phyloP scores from a whole-genome alignment of 2,797 vertebrate genomes.

The Pseudochaenichthys georgianus region DNA sequence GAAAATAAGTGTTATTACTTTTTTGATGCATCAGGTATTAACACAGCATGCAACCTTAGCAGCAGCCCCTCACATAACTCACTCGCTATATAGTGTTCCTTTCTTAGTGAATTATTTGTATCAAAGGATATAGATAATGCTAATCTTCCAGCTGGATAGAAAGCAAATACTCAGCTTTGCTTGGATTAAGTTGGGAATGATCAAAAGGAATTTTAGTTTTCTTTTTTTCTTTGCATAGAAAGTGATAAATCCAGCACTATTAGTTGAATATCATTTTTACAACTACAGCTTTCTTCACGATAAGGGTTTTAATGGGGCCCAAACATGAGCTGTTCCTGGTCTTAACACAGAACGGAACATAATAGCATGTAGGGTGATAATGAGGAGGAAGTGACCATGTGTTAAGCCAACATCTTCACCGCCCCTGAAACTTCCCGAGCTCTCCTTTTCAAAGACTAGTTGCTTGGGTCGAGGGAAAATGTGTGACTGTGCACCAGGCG shows the following conservation, averaged over 20 bases:
- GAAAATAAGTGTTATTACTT: slow-evolving; percentile 74
- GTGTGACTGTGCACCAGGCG: slow-evolving; percentile 17
- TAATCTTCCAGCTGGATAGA: slow-evolving; percentile 67
- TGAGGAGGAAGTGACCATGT: slow-evolving; percentile 34
- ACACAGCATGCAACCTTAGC: slow-evolving; percentile 45
- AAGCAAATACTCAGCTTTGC: slow-evolving; percentile 63
- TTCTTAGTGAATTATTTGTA: slow-evolving; percentile 57
- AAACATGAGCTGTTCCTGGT: slow-evolving; percentile 23
- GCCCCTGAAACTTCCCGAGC: slow-evolving; percentile 24
- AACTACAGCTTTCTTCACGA: slow-evolving; percentile 7
- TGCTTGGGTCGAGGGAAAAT: slow-evolving; percentile 48
- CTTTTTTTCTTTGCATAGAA: slow-evolving; percentile 33
- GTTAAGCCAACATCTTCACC: slow-evolving; percentile 24
- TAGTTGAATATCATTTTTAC: slow-evolving; percentile 43
- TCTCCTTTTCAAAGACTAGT: slow-evolving; percentile 33
- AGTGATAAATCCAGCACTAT: slow-evolving; percentile 57
- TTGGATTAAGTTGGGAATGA: slow-evolving; percentile 60
- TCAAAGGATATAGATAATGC: slow-evolving; percentile 69
- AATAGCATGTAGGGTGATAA: slow-evolving; percentile 21
- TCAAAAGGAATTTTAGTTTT: slow-evolving; percentile 44
- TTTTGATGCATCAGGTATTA: slow-evolving; percentile 63
- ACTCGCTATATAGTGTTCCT: slow-evolving; percentile 11
- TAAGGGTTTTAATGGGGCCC: slow-evolving; percentile 39
- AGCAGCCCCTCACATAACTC: slow-evolving; percentile 50
- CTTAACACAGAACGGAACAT: slow-evolving; percentile 26